phyloP scores from a whole-genome alignment of 2,113 vertebrate species.

The Todiramphus saurophagus region DNA sequence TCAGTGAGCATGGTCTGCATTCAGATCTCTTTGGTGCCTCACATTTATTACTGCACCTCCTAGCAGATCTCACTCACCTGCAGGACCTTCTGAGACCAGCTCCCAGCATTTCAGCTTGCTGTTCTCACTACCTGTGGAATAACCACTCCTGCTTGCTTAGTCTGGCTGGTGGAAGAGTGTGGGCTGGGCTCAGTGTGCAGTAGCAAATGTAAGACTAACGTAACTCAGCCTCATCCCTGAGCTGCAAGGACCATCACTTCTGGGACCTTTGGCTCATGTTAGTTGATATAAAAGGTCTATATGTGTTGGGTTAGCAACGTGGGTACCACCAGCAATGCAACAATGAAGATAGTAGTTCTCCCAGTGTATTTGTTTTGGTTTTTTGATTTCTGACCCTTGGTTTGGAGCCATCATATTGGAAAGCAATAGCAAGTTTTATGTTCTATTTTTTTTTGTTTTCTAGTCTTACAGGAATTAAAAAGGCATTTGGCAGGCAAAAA shows the following conservation, averaged over 20 bases:
- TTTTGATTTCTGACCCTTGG: neutral
- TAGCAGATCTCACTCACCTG: neutral
- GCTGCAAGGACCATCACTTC: neutral
- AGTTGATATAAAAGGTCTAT: neutral
- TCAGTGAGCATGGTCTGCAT: neutral
- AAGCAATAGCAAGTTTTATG: neutral
- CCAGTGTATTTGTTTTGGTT: neutral
- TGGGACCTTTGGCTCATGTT: neutral
- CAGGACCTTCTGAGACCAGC: neutral
- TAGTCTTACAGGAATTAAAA: neutral
- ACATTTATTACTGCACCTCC: neutral
- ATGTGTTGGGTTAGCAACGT: neutral
- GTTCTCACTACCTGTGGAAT: neutral
- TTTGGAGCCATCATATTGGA: neutral
- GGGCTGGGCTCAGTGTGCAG: accelerated
- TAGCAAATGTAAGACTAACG: neutral
- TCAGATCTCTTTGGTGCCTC: neutral
- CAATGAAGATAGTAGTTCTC: neutral
- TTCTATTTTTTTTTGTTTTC: neutral
- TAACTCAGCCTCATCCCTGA: neutral
- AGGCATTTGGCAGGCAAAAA: neutral
- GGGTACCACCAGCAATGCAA: neutral
- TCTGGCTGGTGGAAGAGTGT: neutral
- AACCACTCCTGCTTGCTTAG: neutral
- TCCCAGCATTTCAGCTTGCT: neutral